Base-by-base conservation (phyloP, 37 sponge, comb jelly and placozoan species). In the Chondrosia reniformis region DNA sequence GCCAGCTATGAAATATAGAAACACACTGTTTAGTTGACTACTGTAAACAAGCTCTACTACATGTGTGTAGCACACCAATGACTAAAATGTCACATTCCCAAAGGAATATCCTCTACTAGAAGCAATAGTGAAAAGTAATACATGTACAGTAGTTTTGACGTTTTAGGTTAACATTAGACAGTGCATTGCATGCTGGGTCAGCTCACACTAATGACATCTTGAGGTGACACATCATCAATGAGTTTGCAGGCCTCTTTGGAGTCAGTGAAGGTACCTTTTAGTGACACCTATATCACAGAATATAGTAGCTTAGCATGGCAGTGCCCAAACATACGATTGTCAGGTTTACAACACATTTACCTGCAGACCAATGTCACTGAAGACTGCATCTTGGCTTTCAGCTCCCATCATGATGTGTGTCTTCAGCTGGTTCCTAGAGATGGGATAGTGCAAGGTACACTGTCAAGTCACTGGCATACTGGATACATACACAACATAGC, bases 371-470 rank as follows among this genome's bases (percentile, higher is more conserved):
- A 92, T 79, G 41, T 88, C 90, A 25, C 81, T 64, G 0, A 77
- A 13, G 1, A 88, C 45, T 9, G 39, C 3, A 0, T 33, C 15
- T 10, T 56, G 79, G 27, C 46, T 34, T 49, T 92, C 93, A 61
- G 40, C 21, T 38, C 45, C 31, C 93, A 92, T 92, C 61, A 83
- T 27, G 27, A 72, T 63, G 37, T 69, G 63, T 2, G 93, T 79
- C 57, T 92, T 92, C 3, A 88, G 78, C 75, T 88, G 90, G 61
- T 88, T 92, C 78, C 93, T 92, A 63, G 33, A 33, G 4, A 40
- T n/a, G 36, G n/a, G 42, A 1, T 24, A 17, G n/a, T 39, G 44
- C 4, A 25, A 69, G 38, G 15, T 8, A 7, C 7, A 21, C 67
- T 30, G 7, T 19, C 39, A 66, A 61, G 63, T 25, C 17, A 28